Conservation (phyloP, 1,140 invertebrate genomes). For the Hylaeus volcanicus region DNA sequence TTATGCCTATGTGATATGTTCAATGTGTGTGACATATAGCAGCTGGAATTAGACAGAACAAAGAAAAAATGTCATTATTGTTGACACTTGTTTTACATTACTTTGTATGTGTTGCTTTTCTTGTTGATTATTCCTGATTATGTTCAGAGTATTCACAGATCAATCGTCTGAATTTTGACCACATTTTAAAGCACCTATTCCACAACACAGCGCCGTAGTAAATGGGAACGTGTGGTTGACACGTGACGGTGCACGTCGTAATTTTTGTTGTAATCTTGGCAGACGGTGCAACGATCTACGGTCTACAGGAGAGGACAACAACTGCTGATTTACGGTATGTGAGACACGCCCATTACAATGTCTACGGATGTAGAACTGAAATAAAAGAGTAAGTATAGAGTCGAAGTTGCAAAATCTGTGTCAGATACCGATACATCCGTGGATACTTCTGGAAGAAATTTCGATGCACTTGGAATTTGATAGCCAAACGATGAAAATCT, state of each 20-base stretch:
- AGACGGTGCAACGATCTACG: not conserved
- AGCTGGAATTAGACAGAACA: too few species aligned
- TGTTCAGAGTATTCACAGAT: too few species aligned
- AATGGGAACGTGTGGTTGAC: not conserved
- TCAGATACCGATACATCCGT: not conserved
- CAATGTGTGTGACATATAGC: too few species aligned
- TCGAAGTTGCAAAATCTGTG: not conserved
- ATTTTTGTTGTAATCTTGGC: constrained; percentile 30
- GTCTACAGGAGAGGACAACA: not conserved
- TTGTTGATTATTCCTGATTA: too few species aligned
- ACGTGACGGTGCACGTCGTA: constrained; percentile 10
- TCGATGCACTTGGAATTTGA: too few species aligned
- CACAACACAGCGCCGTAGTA: not conserved
- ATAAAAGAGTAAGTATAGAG: constrained; percentile 4
- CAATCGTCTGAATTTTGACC: too few species aligned
- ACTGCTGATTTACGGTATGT: not conserved
- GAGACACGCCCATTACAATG: not conserved
- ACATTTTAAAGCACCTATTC: too few species aligned
- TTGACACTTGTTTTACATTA: too few species aligned
- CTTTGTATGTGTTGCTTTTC: too few species aligned
- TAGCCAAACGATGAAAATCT: too few species aligned
- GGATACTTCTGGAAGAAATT: not conserved
- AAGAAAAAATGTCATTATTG: too few species aligned
- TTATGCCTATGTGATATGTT: too few species aligned
- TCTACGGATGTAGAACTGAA: not conserved